Base-by-base conservation (phyloP, 2,888 invertebrate genomes). In the Bugula neritina region DNA sequence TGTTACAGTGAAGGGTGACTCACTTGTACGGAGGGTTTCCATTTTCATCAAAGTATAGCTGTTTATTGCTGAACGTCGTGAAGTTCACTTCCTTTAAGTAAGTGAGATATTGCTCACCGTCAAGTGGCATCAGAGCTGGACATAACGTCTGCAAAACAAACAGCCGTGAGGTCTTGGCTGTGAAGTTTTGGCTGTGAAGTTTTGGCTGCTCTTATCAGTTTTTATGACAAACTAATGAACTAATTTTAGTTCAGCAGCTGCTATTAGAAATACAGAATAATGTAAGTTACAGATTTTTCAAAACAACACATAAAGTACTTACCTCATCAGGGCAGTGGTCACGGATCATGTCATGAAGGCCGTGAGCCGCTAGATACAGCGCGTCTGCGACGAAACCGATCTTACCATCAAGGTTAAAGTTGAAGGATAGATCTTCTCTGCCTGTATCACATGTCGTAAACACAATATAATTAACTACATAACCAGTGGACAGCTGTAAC, bases 11-110 rank as follows among this genome's bases (percentile, higher is more conserved):
- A 43, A 43, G 43, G 43, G 43, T 31, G n/a, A 27, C 86, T 84
- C 78, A 90, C 90, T 90, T 88, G 75, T 90, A 90, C 5, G 91
- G 91, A 23, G 91, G 91, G 83, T 92, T 90, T 25, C 91, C 91
- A 77, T 89, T 88, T 75, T 88, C 86, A 82, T 92, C 90, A 81
- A 92, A 92, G 78, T 88, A 89, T 54, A 92, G 89, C 35, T 85
- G 84, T 74, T 91, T 85, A 1, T 78, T 89, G 75, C 88, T 88
- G 71, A 87, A 88, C 71, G 79, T 81, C 1, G 85, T 85, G 83
- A 91, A 91, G 13, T 89, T 88, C 34, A 90, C 90, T 78, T 90
- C 90, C 84, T 89, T 86, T 77, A 92, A 85, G 80, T 90, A 89
- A 75, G 87, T 87, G 85, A 89, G 86, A 73, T 85, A 86, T 35